These are phyloP conservation scores for Scarus forsteni DNA, from an alignment of 2,797 vertebrate species.

Conservation along the genomic window DNA sequence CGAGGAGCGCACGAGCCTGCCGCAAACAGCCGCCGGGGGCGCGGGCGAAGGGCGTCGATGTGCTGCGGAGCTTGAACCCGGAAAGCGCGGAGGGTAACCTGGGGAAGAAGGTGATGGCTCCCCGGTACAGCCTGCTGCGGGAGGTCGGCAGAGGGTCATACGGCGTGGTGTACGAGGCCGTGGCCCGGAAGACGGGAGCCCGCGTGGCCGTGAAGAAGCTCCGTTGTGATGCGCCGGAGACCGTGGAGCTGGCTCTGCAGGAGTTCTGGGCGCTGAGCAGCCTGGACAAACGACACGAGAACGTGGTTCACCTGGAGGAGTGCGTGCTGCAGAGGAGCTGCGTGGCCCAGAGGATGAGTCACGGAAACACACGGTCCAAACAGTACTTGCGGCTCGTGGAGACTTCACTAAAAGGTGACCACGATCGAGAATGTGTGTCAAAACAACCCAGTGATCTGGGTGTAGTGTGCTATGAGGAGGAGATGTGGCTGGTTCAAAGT, in stretches of 20 bases:
- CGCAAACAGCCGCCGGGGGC: constrained; percentile 37
- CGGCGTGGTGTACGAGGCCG: constrained; percentile 95
- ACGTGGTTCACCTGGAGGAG: constrained; percentile 95
- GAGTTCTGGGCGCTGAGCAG: constrained; percentile 97
- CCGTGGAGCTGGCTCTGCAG: constrained; percentile 93
- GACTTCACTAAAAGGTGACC: constrained; percentile 91
- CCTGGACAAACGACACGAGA: constrained; percentile 91
- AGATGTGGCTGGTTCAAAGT: too few species aligned
- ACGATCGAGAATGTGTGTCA: not conserved
- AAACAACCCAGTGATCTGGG: not conserved
- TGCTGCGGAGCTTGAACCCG: constrained; percentile 73
- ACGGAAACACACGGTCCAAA: constrained; percentile 90
- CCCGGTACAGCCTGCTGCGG: constrained; percentile 91
- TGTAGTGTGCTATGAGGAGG: not conserved
- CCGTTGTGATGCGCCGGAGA: constrained; percentile 95
- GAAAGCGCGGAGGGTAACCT: constrained; percentile 68
- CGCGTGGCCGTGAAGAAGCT: constrained; percentile 93
- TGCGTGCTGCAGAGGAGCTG: constrained; percentile 93
- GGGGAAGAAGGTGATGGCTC: constrained; percentile 71
- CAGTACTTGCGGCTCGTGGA: constrained; percentile 92
- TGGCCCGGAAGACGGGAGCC: constrained; percentile 88
- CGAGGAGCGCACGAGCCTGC: constrained; percentile 59
- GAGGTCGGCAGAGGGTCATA: constrained; percentile 94
- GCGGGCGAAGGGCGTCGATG: constrained; percentile 25
- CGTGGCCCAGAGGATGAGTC: constrained; percentile 91